A percentile compares a stretch with the other conserved stretches of the same genome.
Evolutionary conservation across 2,888 invertebrate genomes (phyloP).

Genomic region (Lamproptera curius): DNA sequence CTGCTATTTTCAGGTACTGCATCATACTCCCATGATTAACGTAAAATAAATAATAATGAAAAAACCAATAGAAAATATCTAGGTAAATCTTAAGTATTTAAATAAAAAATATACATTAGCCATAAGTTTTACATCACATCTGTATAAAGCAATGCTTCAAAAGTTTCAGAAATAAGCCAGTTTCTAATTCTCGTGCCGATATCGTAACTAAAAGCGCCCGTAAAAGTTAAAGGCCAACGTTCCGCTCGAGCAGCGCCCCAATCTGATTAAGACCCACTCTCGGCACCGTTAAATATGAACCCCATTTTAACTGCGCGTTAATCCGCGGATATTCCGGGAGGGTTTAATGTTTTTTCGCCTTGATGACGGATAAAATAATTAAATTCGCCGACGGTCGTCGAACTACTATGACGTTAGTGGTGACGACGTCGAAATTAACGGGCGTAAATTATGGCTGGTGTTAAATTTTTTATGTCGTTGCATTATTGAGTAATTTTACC

Average conservation of each 20-base stretch:
- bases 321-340: constrained; percentile 26
- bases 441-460: constrained; percentile 8
- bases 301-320: constrained; percentile 28
- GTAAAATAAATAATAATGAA: too few relatives aligned
- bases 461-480: constrained; percentile 5
- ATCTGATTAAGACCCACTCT: constrained; percentile 28
- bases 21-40: too few relatives aligned
- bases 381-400: constrained; percentile 8
- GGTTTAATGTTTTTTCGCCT: constrained; percentile 12
- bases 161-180: too few relatives aligned
- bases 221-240: constrained; percentile 22
- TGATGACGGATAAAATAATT: constrained; percentile 17
- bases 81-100: too few relatives aligned
- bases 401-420: constrained; percentile 6
- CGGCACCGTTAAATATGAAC: constrained; percentile 26
- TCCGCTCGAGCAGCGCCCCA: constrained; percentile 21
- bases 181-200: not conserved
- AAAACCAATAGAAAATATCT: too few relatives aligned
- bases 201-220: constrained; percentile 9
- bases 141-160: too few relatives aligned
- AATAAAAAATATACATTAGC: too few relatives aligned
- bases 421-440: too few relatives aligned
- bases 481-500: too few relatives aligned
- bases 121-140: too few relatives aligned
- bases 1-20: too few relatives aligned